phyloP scores from a whole-genome alignment of 35 echinoderm and acorn worm genomes.

The Strongylocentrotus purpuratus region DNA sequence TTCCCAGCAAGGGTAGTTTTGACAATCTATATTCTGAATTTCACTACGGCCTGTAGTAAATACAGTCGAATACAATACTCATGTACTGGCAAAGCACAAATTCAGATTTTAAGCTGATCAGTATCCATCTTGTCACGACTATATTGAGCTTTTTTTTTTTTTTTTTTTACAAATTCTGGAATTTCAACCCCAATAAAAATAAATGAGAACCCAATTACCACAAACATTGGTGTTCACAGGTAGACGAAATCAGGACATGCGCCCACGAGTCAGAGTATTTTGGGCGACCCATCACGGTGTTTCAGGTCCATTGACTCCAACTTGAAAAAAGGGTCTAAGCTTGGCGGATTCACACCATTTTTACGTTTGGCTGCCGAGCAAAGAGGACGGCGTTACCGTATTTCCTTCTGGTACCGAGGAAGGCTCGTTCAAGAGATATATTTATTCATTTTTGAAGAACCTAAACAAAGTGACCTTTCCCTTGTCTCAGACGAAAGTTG shows the following conservation, averaged over 20 bases:
- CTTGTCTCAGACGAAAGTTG: neutral
- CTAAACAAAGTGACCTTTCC: neutral
- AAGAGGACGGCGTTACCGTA: neutral
- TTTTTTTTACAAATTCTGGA: no score
- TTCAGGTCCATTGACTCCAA: neutral
- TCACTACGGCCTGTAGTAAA: no score
- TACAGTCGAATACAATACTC: no score
- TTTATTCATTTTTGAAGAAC: neutral
- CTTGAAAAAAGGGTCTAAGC: neutral
- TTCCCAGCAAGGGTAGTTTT: no score
- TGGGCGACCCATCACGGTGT: neutral
- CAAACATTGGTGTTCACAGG: neutral
- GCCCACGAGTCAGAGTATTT: neutral
- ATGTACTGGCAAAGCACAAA: no score
- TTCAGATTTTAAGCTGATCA: no score
- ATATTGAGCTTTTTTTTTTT: neutral
- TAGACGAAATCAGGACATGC: no score
- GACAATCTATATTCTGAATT: no score
- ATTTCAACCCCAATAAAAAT: neutral
- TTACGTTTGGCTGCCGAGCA: neutral
- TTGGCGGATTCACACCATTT: neutral
- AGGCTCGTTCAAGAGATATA: neutral
- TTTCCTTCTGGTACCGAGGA: no score
- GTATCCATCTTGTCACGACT: no score
- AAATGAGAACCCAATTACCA: neutral